Evolutionary conservation across 1,140 invertebrate species (phyloP), one percentile per base, ranked within the genome.

Genomic region (Vanessa atalanta): DNA sequence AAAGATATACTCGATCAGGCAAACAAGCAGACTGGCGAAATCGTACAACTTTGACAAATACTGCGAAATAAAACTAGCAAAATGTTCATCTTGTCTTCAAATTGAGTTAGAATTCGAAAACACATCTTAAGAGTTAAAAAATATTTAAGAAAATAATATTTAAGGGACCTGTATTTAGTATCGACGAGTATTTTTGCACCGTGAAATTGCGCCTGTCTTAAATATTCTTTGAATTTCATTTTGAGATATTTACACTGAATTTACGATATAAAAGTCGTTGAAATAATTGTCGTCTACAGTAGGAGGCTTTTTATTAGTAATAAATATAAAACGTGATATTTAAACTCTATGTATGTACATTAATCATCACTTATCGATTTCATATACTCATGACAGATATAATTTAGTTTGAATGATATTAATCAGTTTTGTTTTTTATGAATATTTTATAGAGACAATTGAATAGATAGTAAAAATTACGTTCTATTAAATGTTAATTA

Each of bases 121-220:
- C 20, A 20, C 20, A 20, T 20, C 20, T 20, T 20, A 20, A 20
- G 26, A 31, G 26, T 31, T 3, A 20, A 31, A 31, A 31, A 37
- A 61, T 47, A 5, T 48, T 53, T 61, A n/a, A 50, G 0, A 48
- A 48, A n/a, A 50, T 66, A 13, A 66, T 43, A 43, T 20, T 51
- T 64, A 48, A 65, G 5, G 37, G 68, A 79, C 80, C 72, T 77
- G 70, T 70, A 70, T 26, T 51, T 79, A 7, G 75, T 70, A 16
- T 57, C 37, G 4, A 65, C 77, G 57, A 82, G 73, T 47, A 75
- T 65, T 70, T 70, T 75, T 9, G 79, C 71, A 15, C 81, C 81
- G 50, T 82, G 81, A 61, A 82, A 79, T 65, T 82, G 81, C 12
- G 79, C 74, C 43, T 65, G 48, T 11, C 69, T 67, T 15, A 77